Conservation (phyloP, 2,797 vertebrate species). For the Enteromius viviparus region DNA sequence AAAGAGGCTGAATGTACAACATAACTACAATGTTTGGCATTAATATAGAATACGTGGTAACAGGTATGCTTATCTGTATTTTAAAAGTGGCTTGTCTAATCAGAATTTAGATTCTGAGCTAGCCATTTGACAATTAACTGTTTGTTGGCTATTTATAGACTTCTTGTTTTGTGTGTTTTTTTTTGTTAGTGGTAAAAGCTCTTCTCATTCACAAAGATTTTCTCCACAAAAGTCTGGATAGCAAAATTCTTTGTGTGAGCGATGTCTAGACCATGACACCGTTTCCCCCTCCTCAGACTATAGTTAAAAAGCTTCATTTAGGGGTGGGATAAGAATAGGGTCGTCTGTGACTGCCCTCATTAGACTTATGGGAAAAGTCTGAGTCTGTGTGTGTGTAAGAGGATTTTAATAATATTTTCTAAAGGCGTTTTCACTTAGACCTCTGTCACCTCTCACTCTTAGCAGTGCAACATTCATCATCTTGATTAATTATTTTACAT, state of each 20-base stretch:
- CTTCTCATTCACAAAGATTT: conserved; percentile 3
- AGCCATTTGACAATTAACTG: not conserved
- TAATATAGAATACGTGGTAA: not conserved
- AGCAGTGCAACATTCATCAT: conserved; percentile 1
- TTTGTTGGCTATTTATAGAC: not conserved
- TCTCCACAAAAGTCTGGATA: conserved; percentile 17
- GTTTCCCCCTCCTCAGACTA: conserved; percentile 54
- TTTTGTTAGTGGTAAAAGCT: not conserved
- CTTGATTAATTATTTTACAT: not conserved
- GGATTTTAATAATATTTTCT: conserved; percentile 26
- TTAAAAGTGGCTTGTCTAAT: not conserved
- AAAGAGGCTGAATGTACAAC: not conserved
- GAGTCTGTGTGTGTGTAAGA: conserved; percentile 27
- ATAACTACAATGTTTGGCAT: not conserved
- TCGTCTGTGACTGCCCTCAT: conserved; percentile 39
- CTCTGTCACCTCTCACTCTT: conserved; percentile 15
- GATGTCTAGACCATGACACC: conserved; percentile 44
- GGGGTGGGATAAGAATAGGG: conserved; percentile 53
- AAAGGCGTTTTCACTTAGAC: conserved; percentile 27
- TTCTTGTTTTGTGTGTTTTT: not conserved
- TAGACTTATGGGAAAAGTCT: conserved; percentile 53
- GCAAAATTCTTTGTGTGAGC: conserved; percentile 13
- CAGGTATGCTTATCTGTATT: not conserved
- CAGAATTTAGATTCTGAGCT: not conserved
- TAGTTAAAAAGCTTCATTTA: conserved; percentile 60